Base-by-base conservation (phyloP, 2,888 invertebrate genomes). In the Acrobeloides nanus region DNA sequence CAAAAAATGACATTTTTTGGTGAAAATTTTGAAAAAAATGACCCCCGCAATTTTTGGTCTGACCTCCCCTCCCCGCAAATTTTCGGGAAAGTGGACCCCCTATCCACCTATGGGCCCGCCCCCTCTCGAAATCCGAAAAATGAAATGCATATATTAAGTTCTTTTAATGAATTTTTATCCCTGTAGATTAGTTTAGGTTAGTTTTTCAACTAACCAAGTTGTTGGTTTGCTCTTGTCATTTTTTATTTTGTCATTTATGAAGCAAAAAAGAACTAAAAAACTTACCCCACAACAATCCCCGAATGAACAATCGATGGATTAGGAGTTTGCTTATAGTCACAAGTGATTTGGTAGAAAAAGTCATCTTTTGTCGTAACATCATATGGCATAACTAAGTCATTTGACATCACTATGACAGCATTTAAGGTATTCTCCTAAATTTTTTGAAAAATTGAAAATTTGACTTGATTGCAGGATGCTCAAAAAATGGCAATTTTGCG, bases 281-380 rank as follows among this genome's bases (percentile, higher is more conserved):
- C 46, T 35, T 38, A 67, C 64, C 68, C 66, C 26, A 67, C 66
- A 15, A 68, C 62, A n/a, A 68, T 54, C 21, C 68, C 68, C 21
- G 57, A 48, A 37, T 48, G 51, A n/a, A 63, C 46, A 27, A 46
- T 38, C 8, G 53, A 32, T n/a, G 48, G 48, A 25, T 61, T 51
- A n/a, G 50, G 44, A 55, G 49, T 33, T 59, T 53, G 35, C 20
- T 37, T 35, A 39, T 48, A 59, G 34, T 62, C 58, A 38, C 64
- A 64, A 17, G 42, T 38, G 17, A 66, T 39, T 41, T 64, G 51
- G 38, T 55, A 67, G 48, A 70, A 67, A 4, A 73, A 52, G 44
- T 72, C 72, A 42, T 69, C 62, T 41, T 62, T 67, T 15, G 72
- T 72, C n/a, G 71, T 72, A 4, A 72, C 62, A 49, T 72, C 68